A percentile compares a stretch with the other conserved stretches of the same genome.
These are phyloP conservation scores for Drosophila neocordata DNA, from an alignment of 1,140 invertebrate species.

Conservation along the genomic window DNA sequence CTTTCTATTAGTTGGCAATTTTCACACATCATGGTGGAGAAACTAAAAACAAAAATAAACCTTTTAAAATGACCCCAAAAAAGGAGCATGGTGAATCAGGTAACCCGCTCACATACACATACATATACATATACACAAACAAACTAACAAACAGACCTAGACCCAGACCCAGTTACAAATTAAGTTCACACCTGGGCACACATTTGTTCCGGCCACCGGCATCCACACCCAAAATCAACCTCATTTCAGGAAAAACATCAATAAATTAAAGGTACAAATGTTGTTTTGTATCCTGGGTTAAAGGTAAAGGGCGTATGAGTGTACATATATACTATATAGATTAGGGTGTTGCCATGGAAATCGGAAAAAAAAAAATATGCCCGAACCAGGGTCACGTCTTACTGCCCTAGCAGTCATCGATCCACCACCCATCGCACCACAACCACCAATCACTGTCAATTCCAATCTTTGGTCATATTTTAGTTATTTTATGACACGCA, in stretches of 20 bases:
- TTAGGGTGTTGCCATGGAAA: constrained; percentile 71
- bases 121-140: background rate
- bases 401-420: constrained; percentile 5
- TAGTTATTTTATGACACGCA: constrained; percentile 64
- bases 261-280: constrained; percentile 80
- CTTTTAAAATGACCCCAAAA: constrained; percentile 50
- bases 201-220: constrained; percentile 37
- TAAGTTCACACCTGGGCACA: constrained; percentile 21
- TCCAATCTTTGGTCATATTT: constrained; percentile 58
- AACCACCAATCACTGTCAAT: constrained; percentile 24
- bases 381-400: constrained; percentile 35
- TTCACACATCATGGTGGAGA: constrained; percentile 59
- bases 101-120: constrained; percentile 37
- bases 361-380: constrained; percentile 21
- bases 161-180: constrained; percentile 22
- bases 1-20: constrained; percentile 74
- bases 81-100: constrained; percentile 5
- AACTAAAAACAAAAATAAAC: constrained; percentile 46
- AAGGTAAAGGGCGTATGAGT: constrained; percentile 52
- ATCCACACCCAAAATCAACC: constrained; percentile 36
- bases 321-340: constrained; percentile 57
- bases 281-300: constrained; percentile 66
- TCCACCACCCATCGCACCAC: background rate
- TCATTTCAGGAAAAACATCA: constrained; percentile 57
- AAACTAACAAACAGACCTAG: constrained; percentile 20